Base-by-base conservation (phyloP, 1,140 invertebrate genomes). In the Leguminivora glycinivorella region DNA sequence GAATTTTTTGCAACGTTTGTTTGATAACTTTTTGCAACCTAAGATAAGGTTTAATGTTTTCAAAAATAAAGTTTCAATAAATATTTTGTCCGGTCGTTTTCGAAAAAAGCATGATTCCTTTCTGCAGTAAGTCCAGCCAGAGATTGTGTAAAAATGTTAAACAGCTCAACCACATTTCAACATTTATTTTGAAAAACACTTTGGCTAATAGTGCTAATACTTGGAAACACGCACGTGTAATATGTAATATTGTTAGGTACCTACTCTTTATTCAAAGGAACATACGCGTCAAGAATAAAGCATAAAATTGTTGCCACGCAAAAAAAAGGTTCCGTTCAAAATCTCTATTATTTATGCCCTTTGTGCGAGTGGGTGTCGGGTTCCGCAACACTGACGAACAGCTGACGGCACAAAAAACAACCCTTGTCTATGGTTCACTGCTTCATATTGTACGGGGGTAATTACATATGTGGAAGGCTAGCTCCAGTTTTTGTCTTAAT, bases 351-450 rank as follows among this genome's bases (percentile, higher is more conserved):
- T 78, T 58, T 77, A 75, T 72, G 71, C 67, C 63, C 71, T 79
- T 76, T 68, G 73, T 76, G 76, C 70, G 68, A 38, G 63, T 67
- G 29, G 43, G 47, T 68, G 66, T 73, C 70, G 72, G 38, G 77
- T 81, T 86, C 70, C 74, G 70, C 68, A 70, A 77, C 74, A 74
- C 26, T 25, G 19, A 43, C 19, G 58, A 85, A 84, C 85, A 88
- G 84, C 85, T 88, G 84, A 85, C 85, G 78, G 24, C 52, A 73
- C 69, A 86, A 88, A 86, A 88, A 72, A 84, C 73, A 72, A 81
- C 82, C 78, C 75, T 80, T 80, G 73, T 78, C 70, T 75, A 70
- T 71, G 70, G 69, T 67, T 60, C 31, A 72, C 73, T 72, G 58
- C 58, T 14, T 19, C 25, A 67, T 67, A 67, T 22, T 67, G 38